phyloP scores from a whole-genome alignment of 2,888 invertebrate species.

The Tipula confusa region DNA sequence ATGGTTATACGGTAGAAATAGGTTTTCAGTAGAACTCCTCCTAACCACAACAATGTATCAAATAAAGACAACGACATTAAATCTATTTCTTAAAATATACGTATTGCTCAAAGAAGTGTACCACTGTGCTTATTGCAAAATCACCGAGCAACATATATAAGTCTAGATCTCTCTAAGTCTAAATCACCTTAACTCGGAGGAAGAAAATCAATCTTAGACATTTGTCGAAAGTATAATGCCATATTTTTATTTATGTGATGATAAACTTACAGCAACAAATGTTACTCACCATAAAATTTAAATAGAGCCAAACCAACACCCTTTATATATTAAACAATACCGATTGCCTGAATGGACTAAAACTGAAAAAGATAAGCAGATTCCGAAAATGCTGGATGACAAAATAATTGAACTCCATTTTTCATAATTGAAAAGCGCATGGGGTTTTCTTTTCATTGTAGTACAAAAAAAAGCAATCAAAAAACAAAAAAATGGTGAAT shows the following conservation, averaged over 20 bases:
- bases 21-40: too few relatives aligned
- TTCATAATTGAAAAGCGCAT: too few relatives aligned
- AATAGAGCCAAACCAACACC: not conserved
- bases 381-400: not conserved
- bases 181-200: not conserved
- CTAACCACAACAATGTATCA: too few relatives aligned
- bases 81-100: too few relatives aligned
- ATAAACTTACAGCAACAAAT: too few relatives aligned
- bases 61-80: too few relatives aligned
- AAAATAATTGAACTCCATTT: not conserved
- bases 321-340: not conserved
- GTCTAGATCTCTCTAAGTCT: not conserved
- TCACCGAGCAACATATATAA: too few relatives aligned
- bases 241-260: too few relatives aligned
- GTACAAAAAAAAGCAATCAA: not conserved
- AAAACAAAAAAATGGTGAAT: not conserved
- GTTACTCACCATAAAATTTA: not conserved
- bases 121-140: too few relatives aligned
- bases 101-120: too few relatives aligned
- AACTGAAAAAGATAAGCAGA: not conserved
- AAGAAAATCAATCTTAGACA: not conserved
- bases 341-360: not conserved
- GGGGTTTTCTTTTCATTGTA: not conserved
- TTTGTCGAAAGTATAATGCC: too few relatives aligned
- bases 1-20: too few relatives aligned